These are phyloP conservation scores for Calypte anna DNA, from an alignment of 2,113 vertebrate species.

Conservation along the genomic window DNA sequence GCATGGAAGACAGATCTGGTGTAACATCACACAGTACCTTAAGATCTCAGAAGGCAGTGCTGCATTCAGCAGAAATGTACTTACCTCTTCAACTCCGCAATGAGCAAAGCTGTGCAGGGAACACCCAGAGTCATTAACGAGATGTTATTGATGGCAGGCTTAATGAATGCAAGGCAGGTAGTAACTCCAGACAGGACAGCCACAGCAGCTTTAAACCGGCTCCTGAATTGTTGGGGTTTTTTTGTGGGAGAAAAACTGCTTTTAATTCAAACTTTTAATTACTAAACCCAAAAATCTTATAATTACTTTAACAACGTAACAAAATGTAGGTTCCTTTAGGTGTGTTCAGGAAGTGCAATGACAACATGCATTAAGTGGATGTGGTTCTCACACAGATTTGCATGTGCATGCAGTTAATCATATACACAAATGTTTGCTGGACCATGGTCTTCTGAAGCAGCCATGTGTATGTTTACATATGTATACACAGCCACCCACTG, in stretches of 20 bases:
- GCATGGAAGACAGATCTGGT: neutral
- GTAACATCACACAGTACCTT: fast-evolving
- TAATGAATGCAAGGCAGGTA: conserved; percentile 92
- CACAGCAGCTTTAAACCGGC: conserved; percentile 92
- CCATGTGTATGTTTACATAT: neutral
- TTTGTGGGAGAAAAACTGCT: neutral
- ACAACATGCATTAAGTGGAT: neutral
- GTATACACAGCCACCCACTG: fast-evolving
- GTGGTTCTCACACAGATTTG: neutral
- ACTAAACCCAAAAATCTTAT: neutral
- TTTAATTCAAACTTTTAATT: neutral
- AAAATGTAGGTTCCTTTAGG: neutral
- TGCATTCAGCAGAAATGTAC: neutral
- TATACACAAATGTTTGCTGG: neutral
- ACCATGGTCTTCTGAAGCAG: neutral
- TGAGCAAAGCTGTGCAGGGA: conserved; percentile 90
- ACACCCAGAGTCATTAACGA: conserved; percentile 93
- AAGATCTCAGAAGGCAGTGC: neutral
- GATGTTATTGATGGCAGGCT: conserved; percentile 94
- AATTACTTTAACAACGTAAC: neutral
- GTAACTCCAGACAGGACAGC: conserved; percentile 91
- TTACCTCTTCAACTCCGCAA: conserved; percentile 94
- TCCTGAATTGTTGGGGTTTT: conserved; percentile 70
- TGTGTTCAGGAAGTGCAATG: neutral
- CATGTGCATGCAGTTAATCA: neutral